Conservation (phyloP, 2,113 vertebrate genomes). For the Elaphurus davidianus region DNA sequence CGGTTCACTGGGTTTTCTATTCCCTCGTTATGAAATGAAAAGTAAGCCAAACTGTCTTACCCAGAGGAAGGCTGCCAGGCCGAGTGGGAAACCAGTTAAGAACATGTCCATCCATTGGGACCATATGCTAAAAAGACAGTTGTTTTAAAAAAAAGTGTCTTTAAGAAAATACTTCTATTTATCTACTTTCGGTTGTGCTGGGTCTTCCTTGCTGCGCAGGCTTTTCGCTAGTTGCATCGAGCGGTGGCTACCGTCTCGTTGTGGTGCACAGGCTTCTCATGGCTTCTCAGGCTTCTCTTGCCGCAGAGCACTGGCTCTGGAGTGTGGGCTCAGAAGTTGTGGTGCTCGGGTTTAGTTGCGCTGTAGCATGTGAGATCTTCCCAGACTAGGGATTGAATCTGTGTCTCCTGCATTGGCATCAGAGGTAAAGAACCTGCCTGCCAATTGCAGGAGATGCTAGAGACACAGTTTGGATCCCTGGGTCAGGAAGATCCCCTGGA, state of each 20-base stretch:
- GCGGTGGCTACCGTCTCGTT: not conserved
- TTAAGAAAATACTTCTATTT: not conserved
- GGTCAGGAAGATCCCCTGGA: not conserved
- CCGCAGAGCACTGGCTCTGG: not conserved
- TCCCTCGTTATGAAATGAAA: conserved; percentile 27
- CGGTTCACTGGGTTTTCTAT: conserved; percentile 23
- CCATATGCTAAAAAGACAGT: not conserved
- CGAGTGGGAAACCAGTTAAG: not conserved
- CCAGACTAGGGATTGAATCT: not conserved
- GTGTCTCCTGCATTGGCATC: not conserved
- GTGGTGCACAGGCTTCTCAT: not conserved
- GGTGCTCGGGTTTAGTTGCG: not conserved
- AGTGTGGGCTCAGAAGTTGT: not conserved
- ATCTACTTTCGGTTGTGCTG: not conserved
- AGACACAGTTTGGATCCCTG: not conserved
- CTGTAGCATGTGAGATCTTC: not conserved
- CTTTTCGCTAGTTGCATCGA: not conserved
- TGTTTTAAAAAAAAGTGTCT: not conserved
- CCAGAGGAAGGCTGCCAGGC: not conserved
- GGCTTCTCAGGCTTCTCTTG: not conserved
- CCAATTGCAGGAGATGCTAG: not conserved
- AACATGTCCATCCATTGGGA: rapidly evolving
- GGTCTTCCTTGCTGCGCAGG: not conserved
- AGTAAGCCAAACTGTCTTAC: not conserved
- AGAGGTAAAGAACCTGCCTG: not conserved